Evolutionary conservation across 2,888 invertebrate species (phyloP).

Genomic region (Rosalia funebris): DNA sequence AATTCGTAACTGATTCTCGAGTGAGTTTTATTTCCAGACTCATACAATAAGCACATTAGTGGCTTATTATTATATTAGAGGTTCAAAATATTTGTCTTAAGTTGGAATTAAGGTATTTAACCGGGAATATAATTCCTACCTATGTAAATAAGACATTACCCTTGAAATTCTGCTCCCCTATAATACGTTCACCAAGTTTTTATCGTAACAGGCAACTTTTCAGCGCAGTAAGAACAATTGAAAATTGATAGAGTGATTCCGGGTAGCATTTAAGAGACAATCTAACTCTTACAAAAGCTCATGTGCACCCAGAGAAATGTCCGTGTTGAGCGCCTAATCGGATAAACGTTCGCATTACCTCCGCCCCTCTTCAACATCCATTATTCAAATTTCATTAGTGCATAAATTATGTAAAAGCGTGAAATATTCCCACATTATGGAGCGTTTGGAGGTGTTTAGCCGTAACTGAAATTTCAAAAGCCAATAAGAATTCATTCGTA

Average conservation of each 20-base stretch:
- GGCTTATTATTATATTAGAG: too few species aligned
- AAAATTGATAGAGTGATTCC: slow-evolving; percentile 12
- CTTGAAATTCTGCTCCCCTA: too few species aligned
- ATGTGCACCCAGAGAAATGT: slow-evolving; percentile 10
- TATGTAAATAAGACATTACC: too few species aligned
- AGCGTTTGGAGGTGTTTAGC: slow-evolving; percentile 16
- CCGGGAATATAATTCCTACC: too few species aligned
- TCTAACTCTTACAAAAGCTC: slow-evolving; percentile 10
- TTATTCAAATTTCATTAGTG: slow-evolving; percentile 27
- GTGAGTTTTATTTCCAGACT: too few species aligned
- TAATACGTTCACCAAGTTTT: too few species aligned
- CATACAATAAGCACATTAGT: too few species aligned
- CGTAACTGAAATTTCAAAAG: slow-evolving; percentile 17
- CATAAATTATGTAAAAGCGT: slow-evolving; percentile 23
- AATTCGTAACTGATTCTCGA: too few species aligned
- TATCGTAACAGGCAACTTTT: too few species aligned
- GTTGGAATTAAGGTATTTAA: too few species aligned
- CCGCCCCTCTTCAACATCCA: slow-evolving; percentile 8
- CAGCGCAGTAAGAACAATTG: background rate
- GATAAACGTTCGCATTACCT: slow-evolving; percentile 16
- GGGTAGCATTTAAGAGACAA: slow-evolving; percentile 12
- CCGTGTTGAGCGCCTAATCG: slow-evolving; percentile 23
- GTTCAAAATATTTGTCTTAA: too few species aligned
- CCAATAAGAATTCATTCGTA: background rate
- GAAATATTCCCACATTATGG: slow-evolving; percentile 14